phyloP scores from a whole-genome alignment of 2,797 vertebrate species.

The Sarcoramphus papa region DNA sequence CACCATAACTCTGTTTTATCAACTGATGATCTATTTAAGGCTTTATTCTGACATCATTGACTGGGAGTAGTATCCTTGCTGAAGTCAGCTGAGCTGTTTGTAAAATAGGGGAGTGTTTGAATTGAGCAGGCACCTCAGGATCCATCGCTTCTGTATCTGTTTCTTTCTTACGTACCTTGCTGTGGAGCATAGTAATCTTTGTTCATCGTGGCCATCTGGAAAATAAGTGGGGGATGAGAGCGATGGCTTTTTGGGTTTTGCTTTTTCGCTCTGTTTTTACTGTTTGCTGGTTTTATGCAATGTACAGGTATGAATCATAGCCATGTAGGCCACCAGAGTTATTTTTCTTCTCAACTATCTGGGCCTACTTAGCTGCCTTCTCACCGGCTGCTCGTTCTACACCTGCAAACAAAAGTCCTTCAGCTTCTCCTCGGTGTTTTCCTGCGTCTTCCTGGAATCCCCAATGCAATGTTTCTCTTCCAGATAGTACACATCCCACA shows the following conservation, averaged over 20 bases:
- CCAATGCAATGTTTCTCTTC: not conserved
- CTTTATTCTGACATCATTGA: not conserved
- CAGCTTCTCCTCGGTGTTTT: not conserved
- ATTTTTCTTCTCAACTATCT: not conserved
- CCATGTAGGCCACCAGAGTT: not conserved
- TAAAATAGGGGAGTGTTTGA: not conserved
- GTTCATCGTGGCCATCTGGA: not conserved
- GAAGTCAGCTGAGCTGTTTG: not conserved
- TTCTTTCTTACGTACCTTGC: not conserved
- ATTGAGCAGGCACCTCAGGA: not conserved
- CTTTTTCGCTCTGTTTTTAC: not conserved
- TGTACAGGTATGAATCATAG: not conserved
- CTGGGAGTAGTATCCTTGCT: not conserved
- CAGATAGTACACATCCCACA: not conserved
- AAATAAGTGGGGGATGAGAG: not conserved
- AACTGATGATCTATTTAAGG: not conserved
- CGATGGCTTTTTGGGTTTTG: fast-evolving
- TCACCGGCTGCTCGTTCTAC: not conserved
- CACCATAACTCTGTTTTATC: not conserved
- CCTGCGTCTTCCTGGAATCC: not conserved
- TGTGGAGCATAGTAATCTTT: not conserved
- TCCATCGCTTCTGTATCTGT: not conserved
- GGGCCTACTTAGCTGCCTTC: not conserved
- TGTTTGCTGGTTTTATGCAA: not conserved
- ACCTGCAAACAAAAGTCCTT: not conserved